Percentiles rank a stretch among this genome's conserved stretches.
Conservation (phyloP, 1,140 invertebrate species). For the Himalopsyche phryganea region DNA sequence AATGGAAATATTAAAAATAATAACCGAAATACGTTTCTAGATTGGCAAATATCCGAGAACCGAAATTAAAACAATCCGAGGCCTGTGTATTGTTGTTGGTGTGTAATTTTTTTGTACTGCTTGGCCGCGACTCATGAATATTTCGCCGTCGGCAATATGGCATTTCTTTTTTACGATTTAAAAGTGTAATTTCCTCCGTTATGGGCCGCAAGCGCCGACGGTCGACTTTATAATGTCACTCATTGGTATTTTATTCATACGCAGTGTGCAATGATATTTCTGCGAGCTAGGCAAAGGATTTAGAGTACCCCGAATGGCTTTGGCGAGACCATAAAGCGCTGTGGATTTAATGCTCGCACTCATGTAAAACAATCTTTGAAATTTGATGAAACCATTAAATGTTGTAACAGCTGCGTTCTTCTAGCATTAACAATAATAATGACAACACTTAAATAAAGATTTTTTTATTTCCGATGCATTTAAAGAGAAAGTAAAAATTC, state of each 20-base stretch:
- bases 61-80: neutral
- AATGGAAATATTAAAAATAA: no score
- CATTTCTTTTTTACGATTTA: constrained; percentile 24
- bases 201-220: neutral
- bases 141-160: constrained; percentile 22
- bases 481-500: no score
- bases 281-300: no score
- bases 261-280: neutral
- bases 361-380: no score
- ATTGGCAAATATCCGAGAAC: neutral
- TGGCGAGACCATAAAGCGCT: no score
- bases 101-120: constrained; percentile 1
- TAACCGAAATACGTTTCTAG: neutral
- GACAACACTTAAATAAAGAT: no score
- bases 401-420: no score
- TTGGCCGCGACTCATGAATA: constrained; percentile 24
- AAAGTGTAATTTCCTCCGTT: constrained; percentile 23
- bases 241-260: constrained; percentile 31
- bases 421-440: no score
- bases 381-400: no score
- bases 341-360: no score
- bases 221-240: constrained; percentile 32
- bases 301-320: no score
- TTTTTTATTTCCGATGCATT: no score
- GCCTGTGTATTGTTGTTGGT: neutral